Evolutionary conservation across 2,888 invertebrate genomes (phyloP), one percentile per base, ranked within the genome.

Genomic region (Andrena marginata): DNA sequence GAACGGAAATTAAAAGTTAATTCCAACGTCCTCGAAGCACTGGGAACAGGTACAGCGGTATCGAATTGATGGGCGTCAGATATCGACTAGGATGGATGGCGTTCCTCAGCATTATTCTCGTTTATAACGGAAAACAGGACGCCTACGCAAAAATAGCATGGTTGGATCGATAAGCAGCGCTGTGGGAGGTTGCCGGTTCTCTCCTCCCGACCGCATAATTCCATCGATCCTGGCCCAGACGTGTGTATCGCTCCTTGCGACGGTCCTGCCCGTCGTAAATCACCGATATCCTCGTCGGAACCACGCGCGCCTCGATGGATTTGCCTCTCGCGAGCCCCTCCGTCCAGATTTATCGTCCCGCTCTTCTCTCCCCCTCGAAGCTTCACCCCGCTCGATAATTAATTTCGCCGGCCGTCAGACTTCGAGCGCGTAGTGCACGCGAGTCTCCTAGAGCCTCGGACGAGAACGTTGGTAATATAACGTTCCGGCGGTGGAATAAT

Each of bases 111-210:
- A 31, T 71, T 68, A 77, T 77, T 77, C 87, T 76, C 78, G 86
- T 85, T 42, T 89, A 80, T 87, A 87, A 82, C 80, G 82, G 83
- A 86, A 89, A 88, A 83, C 79, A 69, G 82, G 75, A 75, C 82
- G 73, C 60, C 68, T 31, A 63, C 64, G 48, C 81, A 67, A 83
- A 83, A 84, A 79, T 76, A 83, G 76, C 65, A 51, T 62, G 31
- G 56, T 7, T 70, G 64, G 84, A 84, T 84, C 84, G 84, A 84
- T 84, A 80, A 23, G 13, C 10, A n/a, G 26, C 35, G 68, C 65
- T 10, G 68, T 33, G 62, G 69, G 71, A 62, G 54, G 54, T 74
- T n/a, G 67, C 54, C 65, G 65, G 56, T 77, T 77, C 63, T 77
- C 63, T 56, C 71, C 60, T 75, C 42, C 29, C 60, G 54, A 63